Evolutionary conservation across 2,888 invertebrate species (phyloP).

Genomic region (Xestia c-nigrum): DNA sequence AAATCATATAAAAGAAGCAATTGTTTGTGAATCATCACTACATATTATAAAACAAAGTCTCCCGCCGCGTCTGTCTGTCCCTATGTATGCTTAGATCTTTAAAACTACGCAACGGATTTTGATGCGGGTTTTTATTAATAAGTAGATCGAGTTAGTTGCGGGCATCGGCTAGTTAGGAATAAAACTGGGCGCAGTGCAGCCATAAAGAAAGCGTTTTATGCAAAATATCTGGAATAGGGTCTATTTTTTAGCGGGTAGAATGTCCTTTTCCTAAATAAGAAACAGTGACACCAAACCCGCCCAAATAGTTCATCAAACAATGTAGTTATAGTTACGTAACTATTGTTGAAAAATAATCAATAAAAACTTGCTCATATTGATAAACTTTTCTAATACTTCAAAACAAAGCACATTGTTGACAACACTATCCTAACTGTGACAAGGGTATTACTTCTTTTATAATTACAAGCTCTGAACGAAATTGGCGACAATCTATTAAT

Average conservation of each 20-base stretch:
- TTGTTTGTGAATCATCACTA: too few relatives aligned
- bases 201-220: background rate
- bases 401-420: conserved; percentile 52
- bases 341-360: conserved; percentile 42
- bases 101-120: too few relatives aligned
- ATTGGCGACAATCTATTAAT: conserved; percentile 66
- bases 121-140: too few relatives aligned
- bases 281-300: conserved; percentile 7
- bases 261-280: background rate
- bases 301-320: conserved; percentile 39
- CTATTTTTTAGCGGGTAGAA: background rate
- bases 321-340: conserved; percentile 27
- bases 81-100: too few relatives aligned
- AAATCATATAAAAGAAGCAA: background rate
- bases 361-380: conserved; percentile 38
- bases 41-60: too few relatives aligned
- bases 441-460: too few relatives aligned
- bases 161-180: too few relatives aligned
- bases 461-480: conserved; percentile 44
- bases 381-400: conserved; percentile 46
- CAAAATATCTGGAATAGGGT: background rate
- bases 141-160: too few relatives aligned
- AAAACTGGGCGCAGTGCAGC: background rate
- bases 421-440: conserved; percentile 42
- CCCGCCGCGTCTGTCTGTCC: too few relatives aligned